A percentile compares a stretch with the other conserved stretches of the same genome.
Conservation (phyloP, 2,888 invertebrate genomes). For the Caenorhabditis plicata region DNA sequence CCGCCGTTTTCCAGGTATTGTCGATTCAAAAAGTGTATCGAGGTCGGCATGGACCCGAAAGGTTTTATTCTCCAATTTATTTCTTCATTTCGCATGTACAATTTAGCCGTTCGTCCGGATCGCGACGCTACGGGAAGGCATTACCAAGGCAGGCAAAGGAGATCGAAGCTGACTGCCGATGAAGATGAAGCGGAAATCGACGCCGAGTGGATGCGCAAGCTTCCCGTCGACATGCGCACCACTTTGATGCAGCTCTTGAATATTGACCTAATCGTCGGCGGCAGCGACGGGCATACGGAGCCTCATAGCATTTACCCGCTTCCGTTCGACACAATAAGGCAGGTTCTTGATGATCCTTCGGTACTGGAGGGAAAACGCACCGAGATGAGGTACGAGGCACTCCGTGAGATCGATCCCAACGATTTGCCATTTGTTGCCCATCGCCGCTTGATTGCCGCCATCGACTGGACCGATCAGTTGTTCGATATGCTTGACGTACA, state of each 20-base stretch:
- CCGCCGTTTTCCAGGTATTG: conserved; percentile 53
- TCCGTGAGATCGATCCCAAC: conserved; percentile 50
- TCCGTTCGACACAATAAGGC: conserved; percentile 46
- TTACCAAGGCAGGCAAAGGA: conserved; percentile 43
- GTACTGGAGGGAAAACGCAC: conserved; percentile 62
- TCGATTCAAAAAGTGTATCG: conserved; percentile 63
- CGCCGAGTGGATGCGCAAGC: conserved; percentile 61
- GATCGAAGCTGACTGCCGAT: conserved; percentile 38
- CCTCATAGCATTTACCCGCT: conserved; percentile 55
- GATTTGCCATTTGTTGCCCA: conserved; percentile 60
- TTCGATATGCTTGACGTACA: conserved; percentile 63
- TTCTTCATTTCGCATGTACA: neutral
- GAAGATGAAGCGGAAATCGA: conserved; percentile 50
- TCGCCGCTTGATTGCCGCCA: conserved; percentile 56
- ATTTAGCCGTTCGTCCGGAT: conserved; percentile 61
- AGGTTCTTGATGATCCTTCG: conserved; percentile 59
- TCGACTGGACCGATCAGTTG: conserved; percentile 64
- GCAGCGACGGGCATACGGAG: conserved; percentile 44
- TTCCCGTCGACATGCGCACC: conserved; percentile 64
- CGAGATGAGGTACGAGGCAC: conserved; percentile 63
- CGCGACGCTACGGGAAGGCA: conserved; percentile 63
- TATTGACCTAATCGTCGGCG: conserved; percentile 57
- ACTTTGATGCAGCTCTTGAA: conserved; percentile 63
- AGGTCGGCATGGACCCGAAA: conserved; percentile 65
- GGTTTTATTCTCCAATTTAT: conserved; percentile 2